Percentiles rank a stretch among this genome's conserved stretches.
phyloP scores from a whole-genome alignment of 2,888 invertebrate species.

The Calliopum simillimum region DNA sequence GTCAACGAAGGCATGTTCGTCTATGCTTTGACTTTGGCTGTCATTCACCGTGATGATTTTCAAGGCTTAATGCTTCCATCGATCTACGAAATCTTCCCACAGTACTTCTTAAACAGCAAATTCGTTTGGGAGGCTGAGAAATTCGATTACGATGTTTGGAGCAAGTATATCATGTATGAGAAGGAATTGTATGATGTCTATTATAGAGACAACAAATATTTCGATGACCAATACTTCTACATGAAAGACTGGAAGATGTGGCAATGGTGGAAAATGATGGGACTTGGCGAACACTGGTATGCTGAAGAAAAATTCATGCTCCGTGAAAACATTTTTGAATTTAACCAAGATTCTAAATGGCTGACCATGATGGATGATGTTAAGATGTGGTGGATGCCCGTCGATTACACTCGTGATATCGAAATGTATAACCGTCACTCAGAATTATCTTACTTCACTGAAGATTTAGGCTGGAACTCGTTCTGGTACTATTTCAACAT shows the following conservation, averaged over 20 bases:
- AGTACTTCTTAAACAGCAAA: slow-evolving; percentile 75
- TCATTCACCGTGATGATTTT: slow-evolving; percentile 74
- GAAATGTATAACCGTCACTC: slow-evolving; percentile 69
- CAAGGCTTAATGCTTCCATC: slow-evolving; percentile 76
- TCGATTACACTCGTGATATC: slow-evolving; percentile 71
- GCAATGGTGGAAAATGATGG: slow-evolving; percentile 55
- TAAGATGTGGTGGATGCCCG: slow-evolving; percentile 56
- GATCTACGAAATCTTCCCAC: slow-evolving; percentile 78
- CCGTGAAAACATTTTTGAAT: slow-evolving; percentile 48
- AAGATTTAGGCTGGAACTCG: slow-evolving; percentile 76
- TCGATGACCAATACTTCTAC: slow-evolving; percentile 45
- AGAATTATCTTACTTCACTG: slow-evolving; percentile 75
- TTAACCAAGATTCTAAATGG: slow-evolving; percentile 46
- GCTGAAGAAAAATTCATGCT: slow-evolving; percentile 47
- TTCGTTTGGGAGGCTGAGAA: slow-evolving; percentile 74
- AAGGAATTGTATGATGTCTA: slow-evolving; percentile 50
- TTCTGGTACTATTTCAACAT: slow-evolving; percentile 73
- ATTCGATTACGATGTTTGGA: slow-evolving; percentile 67
- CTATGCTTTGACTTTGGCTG: slow-evolving; percentile 73
- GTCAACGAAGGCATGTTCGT: slow-evolving; percentile 78
- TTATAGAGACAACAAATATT: slow-evolving; percentile 44
- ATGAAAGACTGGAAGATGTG: slow-evolving; percentile 51
- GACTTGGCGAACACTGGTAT: slow-evolving; percentile 50
- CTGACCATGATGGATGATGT: slow-evolving; percentile 42
- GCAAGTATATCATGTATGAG: slow-evolving; percentile 64